Base-by-base conservation (phyloP, 2,797 vertebrate genomes). In the Sebastes minor region DNA sequence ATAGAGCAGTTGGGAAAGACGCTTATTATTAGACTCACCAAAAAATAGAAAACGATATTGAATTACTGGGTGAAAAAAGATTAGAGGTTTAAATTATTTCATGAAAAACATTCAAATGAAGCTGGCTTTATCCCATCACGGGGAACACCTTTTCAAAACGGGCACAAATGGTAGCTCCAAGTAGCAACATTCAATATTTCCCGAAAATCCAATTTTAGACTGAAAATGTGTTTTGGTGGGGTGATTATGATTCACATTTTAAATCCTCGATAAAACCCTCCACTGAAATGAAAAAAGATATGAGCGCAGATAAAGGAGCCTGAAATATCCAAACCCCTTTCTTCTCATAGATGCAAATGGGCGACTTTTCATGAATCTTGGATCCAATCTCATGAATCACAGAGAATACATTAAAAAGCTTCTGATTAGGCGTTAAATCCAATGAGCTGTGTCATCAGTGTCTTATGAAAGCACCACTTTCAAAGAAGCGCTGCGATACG, bases 201-300 rank as follows among this genome's bases (percentile, higher is more conserved):
- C 56, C 35, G 0, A 72, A 90, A 92, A 94, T 92, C 86, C 90
- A 92, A 91, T 93, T 84, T 90, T 64, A 56, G 63, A 82, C 80
- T 80, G 68, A 88, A 84, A 88, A 87, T 84, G 74, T 90, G 83
- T 89, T 94, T 90, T 82, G 86, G 77, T 83, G 60, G 74, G 74
- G 76, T 90, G 87, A 94, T 93, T 92, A 92, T 87, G 84, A 91
- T 91, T 92, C 89, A 87, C 87, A 88, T 89, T 93, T 89, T 86
- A 91, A 93, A 94, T 89, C 89, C 87, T 69, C 83, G 89, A 95
- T 92, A 92, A 95, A 93, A 87, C 83, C 89, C 73, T 85, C 80
- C 66, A 71, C 84, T 88, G 83, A 90, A 94, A 92, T 92, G 88
- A 94, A 86, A 93, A 90, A 85, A 85, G 86, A 94, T 91, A 86